Conservation (phyloP, 1,140 invertebrate genomes). For the Copidosoma floridanum region DNA sequence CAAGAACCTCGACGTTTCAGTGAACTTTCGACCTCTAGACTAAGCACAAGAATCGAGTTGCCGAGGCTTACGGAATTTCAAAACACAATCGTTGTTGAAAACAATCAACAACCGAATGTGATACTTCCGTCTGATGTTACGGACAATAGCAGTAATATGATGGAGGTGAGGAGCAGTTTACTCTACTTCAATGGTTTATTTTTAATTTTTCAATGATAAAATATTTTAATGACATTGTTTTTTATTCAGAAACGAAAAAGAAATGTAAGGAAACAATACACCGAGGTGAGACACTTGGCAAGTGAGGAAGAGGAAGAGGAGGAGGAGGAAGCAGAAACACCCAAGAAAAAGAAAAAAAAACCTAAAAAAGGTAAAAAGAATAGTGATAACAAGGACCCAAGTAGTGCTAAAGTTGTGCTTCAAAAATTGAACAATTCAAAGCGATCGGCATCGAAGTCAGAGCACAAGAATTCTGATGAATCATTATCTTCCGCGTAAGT, state of each 20-base stretch:
- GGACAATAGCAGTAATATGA: not conserved
- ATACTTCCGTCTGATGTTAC: not conserved
- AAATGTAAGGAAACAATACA: not conserved
- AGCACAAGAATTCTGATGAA: slow-evolving; percentile 9
- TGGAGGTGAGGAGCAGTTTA: slow-evolving; percentile 8
- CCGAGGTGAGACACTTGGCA: not conserved
- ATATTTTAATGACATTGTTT: not conserved
- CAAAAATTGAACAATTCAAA: slow-evolving; percentile 36
- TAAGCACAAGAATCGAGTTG: slow-evolving; percentile 2
- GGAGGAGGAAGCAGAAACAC: too few species aligned
- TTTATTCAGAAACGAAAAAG: slow-evolving; percentile 8
- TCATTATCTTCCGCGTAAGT: slow-evolving; percentile 19
- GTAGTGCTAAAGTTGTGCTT: slow-evolving; percentile 41
- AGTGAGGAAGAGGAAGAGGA: not conserved
- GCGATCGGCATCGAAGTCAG: not conserved
- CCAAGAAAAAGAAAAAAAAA: not conserved
- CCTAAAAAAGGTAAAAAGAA: slow-evolving; percentile 11
- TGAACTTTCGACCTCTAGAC: not conserved
- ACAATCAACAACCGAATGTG: not conserved
- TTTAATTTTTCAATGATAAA: not conserved
- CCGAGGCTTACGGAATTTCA: slow-evolving; percentile 19
- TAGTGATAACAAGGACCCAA: slow-evolving; percentile 36
- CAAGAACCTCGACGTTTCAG: not conserved
- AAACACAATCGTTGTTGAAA: not conserved
- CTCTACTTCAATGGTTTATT: not conserved